Evolutionary conservation across 2,888 invertebrate genomes (phyloP).

Genomic region (Pristionchus maxplancki): DNA sequence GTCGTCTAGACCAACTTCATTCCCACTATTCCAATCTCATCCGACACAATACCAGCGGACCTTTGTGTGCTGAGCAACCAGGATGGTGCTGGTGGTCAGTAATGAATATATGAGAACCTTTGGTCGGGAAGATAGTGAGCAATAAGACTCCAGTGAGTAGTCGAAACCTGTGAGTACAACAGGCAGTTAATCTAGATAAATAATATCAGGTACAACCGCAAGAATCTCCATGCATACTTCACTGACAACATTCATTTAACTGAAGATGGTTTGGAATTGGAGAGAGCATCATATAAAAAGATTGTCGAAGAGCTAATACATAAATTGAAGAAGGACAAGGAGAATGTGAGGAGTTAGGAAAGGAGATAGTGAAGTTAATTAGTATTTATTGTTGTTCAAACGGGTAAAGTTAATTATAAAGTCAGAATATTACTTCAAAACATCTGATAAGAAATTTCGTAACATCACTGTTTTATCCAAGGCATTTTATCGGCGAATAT

Average conservation of each 20-base stretch:
- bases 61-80: constrained; percentile 25
- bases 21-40: constrained; percentile 3
- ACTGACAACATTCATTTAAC: constrained; percentile 42
- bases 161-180: too few species aligned
- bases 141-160: too few species aligned
- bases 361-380: neutral
- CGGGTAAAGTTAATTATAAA: neutral
- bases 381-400: neutral
- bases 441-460: too few species aligned
- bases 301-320: neutral
- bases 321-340: constrained; percentile 6
- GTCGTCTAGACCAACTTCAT: neutral
- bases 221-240: constrained; percentile 31
- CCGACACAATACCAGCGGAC: constrained; percentile 47
- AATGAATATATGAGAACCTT: too few species aligned
- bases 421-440: too few species aligned
- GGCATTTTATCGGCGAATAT: constrained; percentile 38
- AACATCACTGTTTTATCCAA: neutral
- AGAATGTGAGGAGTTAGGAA: neutral
- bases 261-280: constrained; percentile 1
- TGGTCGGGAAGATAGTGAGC: too few species aligned
- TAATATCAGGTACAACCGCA: constrained; percentile 41
- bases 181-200: too few species aligned
- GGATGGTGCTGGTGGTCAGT: constrained; percentile 45
- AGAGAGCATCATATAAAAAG: neutral